Evolutionary conservation across 2,888 invertebrate genomes (phyloP).

Genomic region (Serripes groenlandicus): DNA sequence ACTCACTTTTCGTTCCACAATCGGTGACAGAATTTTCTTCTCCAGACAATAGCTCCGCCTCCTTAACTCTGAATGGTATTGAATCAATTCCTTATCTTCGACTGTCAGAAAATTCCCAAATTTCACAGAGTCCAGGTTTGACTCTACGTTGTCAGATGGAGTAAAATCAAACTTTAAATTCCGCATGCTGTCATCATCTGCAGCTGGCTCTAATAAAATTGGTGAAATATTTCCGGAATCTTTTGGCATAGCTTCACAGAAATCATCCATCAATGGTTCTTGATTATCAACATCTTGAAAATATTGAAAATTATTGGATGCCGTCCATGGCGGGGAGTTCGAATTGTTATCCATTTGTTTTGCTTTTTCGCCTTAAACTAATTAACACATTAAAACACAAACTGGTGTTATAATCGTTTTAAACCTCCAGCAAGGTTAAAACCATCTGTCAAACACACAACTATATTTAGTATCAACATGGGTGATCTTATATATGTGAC

Average conservation of each 20-base stretch:
- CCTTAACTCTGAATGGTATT: conserved; percentile 5
- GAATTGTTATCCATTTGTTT: not conserved
- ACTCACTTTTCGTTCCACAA: conserved; percentile 26
- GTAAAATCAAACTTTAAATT: not conserved
- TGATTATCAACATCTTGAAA: not conserved
- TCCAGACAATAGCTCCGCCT: conserved; percentile 15
- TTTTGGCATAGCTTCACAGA: not conserved
- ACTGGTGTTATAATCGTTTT: too few relatives aligned
- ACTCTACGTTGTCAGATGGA: not conserved
- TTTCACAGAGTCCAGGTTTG: not conserved
- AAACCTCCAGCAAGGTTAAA: too few relatives aligned
- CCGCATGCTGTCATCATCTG: not conserved
- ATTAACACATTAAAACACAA: too few relatives aligned
- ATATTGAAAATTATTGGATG: not conserved
- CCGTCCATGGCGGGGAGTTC: not conserved
- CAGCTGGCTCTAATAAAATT: not conserved
- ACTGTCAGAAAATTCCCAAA: conserved; percentile 34
- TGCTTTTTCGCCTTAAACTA: too few relatives aligned
- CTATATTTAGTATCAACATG: too few relatives aligned
- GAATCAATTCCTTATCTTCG: conserved; percentile 24
- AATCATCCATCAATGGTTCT: not conserved
- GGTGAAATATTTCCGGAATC: conserved; percentile 8
- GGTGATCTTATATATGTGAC: too few relatives aligned
- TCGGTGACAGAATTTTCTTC: conserved; percentile 36
- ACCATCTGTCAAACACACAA: too few relatives aligned